These are phyloP conservation scores for Alethe castanea DNA, from an alignment of 2,113 vertebrate species.

Conservation along the genomic window DNA sequence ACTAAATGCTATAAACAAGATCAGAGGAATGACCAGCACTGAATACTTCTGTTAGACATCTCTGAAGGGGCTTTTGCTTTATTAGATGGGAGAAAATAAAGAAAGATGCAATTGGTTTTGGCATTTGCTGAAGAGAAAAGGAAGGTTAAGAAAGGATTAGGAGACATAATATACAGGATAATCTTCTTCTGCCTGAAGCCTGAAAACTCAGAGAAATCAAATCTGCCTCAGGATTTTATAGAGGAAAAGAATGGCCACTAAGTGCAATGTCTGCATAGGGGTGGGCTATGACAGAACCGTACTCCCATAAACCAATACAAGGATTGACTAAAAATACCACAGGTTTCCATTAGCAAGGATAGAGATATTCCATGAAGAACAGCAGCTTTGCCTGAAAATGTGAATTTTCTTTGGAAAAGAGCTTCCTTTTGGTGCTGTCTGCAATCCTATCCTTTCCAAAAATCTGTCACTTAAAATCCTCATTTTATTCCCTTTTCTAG, in stretches of 20 bases:
- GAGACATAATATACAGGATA: neutral
- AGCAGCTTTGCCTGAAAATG: neutral
- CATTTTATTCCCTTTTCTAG: neutral
- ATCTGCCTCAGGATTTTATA: neutral
- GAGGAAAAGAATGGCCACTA: neutral
- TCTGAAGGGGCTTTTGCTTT: neutral
- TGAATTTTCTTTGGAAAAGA: constrained; percentile 6
- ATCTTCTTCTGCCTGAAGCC: neutral
- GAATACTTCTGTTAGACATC: neutral
- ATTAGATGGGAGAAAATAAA: neutral
- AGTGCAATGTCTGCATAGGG: neutral
- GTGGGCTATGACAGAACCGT: neutral
- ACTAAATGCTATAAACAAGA: neutral
- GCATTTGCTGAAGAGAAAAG: neutral
- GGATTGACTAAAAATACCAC: neutral
- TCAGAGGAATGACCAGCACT: neutral
- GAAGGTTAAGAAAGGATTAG: neutral
- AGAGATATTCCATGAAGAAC: neutral
- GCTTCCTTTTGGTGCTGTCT: neutral
- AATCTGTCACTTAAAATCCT: neutral
- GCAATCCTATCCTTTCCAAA: neutral
- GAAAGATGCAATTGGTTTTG: neutral
- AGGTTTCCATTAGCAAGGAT: neutral
- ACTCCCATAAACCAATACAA: neutral
- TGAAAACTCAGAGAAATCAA: neutral